Base-by-base conservation (phyloP, 2,888 invertebrate species). In the Branchipolynoe longqiensis region DNA sequence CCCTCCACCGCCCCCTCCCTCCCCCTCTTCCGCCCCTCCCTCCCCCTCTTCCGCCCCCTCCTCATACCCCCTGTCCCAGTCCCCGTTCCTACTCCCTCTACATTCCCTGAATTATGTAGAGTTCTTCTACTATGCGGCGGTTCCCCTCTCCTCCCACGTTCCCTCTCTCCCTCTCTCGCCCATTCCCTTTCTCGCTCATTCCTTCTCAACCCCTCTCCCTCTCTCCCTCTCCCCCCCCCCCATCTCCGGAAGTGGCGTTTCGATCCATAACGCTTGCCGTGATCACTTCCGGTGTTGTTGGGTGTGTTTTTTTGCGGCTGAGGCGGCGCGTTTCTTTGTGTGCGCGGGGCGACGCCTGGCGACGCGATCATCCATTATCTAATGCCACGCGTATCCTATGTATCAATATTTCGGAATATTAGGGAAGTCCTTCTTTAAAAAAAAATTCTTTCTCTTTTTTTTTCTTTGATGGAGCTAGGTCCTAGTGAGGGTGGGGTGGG, bases 361-460 rank as follows among this genome's bases (percentile, higher is more conserved):
- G 62, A 25, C 73, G 22, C n/a, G 64, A 33, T 25, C 78, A 78
- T 78, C 78, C 48, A 78, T 78, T 78, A 25, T 78, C 78, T 78
- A 78, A 48, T 18, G 78, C 28, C 78, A 78, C 3, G 48, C 48
- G 48, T 54, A 78, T 78, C 78, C 78, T 78, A 48, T 48, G 78
- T 78, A 78, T 48, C 78, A 78, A 78, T 78, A 48, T 78, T 78
- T 78, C 78, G 78, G 54, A 54, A 78, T 78, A 54, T 78, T 78
- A 78, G 78, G 38, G 78, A 78, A 48, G 38, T 73, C 73, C 73
- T 73, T 73, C 38, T 73, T 73, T n/a, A n/a, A n/a, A n/a, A n/a
- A n/a, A n/a, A n/a, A n/a, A n/a, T n/a, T n/a, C n/a, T n/a, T n/a
- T n/a, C n/a, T n/a, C n/a, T n/a, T n/a, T n/a, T n/a, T n/a, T n/a